Conservation (phyloP, 1,140 invertebrate genomes). For the Piezodorus guildinii region DNA sequence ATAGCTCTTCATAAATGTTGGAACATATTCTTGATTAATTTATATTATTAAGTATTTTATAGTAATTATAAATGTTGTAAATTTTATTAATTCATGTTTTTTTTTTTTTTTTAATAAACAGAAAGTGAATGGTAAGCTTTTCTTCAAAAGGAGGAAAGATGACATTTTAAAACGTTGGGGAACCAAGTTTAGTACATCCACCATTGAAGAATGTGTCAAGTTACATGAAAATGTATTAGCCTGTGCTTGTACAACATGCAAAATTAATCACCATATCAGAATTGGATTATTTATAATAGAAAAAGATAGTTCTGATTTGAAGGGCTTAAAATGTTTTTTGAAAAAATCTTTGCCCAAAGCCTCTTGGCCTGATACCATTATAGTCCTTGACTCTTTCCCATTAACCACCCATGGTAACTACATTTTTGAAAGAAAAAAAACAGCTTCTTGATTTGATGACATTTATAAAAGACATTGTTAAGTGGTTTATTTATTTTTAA, state of each 20-base stretch:
- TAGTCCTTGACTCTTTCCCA: conserved; percentile 41
- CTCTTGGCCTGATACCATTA: conserved; percentile 41
- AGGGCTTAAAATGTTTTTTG: conserved; percentile 9
- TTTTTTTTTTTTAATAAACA: conserved; percentile 5
- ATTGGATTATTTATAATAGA: conserved; percentile 21
- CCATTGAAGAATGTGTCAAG: conserved; percentile 44
- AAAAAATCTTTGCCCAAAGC: conserved; percentile 25
- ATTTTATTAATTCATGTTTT: too few relatives aligned
- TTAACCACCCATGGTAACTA: conserved; percentile 48
- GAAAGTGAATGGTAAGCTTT: conserved; percentile 7
- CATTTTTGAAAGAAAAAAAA: conserved; percentile 20
- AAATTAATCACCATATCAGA: background rate
- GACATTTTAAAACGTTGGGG: conserved; percentile 62
- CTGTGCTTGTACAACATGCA: background rate
- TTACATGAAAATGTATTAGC: conserved; percentile 34
- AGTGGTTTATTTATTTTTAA: conserved; percentile 18
- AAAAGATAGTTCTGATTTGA: background rate
- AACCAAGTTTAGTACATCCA: conserved; percentile 46
- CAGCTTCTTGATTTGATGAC: too few relatives aligned
- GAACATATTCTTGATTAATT: too few relatives aligned
- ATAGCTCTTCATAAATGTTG: too few relatives aligned
- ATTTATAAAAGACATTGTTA: too few relatives aligned
- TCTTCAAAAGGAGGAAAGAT: conserved; percentile 45
- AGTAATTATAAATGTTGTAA: too few relatives aligned
- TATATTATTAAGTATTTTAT: too few relatives aligned